Base-by-base conservation (phyloP, 2,797 vertebrate species). In the Agapornis canus region DNA sequence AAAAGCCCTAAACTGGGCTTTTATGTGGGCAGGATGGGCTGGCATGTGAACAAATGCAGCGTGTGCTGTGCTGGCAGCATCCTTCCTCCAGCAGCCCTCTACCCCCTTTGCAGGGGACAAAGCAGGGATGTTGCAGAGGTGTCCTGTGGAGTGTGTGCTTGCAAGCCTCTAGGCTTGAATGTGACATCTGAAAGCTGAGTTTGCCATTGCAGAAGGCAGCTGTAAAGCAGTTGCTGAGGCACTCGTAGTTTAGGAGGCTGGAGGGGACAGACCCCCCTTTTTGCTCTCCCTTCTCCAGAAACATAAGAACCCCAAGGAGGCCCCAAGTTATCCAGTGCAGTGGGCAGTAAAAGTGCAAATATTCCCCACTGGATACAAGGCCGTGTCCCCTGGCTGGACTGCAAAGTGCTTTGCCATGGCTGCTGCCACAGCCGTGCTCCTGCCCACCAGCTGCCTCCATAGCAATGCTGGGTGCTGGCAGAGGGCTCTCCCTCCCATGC, bases 101-200 rank as follows among this genome's bases (percentile, higher is more conserved):
- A 3, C 12, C 35, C 59, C 2, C 0, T 57, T 49, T 18, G 11
- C 47, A 25, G 13, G 25, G 45, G n/a, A 45, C 0, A 10, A 76
- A 47, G 48, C 23, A 51, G 21, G 29, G 43, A 5, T 1, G 5
- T 9, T 42, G 52, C 70, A 63, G 29, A 39, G 16, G 7, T 1
- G 3, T 8, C 18, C 15, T 2, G 2, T 1, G 1, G 31, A 22
- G 13, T 0, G 0, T 19, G 20, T 10, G 10, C 37, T 57, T 27
- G 52, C 47, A 59, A 40, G 25, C 29, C 59, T 27, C 22, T 0
- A 0, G 32, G 15, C 12, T 19, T 1, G 2, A n/a, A 13, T 32
- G 31, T 54, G 52, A 54, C 31, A 32, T 14, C 13, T 54, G 19
- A 31, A 21, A 54, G 31, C 52, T 13, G 31, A 54, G 31, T 54